Evolutionary conservation across 1,140 invertebrate genomes (phyloP), one percentile per base, ranked within the genome.

Genomic region (Leptestheria dahalacensis): DNA sequence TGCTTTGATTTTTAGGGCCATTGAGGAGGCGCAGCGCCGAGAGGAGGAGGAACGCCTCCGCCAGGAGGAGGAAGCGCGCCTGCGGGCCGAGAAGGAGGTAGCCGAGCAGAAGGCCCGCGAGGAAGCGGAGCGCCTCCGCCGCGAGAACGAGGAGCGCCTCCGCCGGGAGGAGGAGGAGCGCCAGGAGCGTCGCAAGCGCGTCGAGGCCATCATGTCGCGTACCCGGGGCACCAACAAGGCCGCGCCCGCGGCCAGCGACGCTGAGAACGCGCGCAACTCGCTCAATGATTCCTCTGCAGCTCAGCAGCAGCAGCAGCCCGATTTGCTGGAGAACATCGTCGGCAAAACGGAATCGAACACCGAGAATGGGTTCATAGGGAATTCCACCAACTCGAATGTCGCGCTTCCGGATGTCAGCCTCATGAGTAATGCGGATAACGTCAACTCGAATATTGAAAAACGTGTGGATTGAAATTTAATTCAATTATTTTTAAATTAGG

Each of bases 171-270:
- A 88, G 66, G 84, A 85, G 68, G 86, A 88, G 66, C 72, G 86
- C 63, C 79, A 84, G 65, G 82, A 80, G 49, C 75, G 86, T 64
- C 79, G 84, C 51, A 86, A 83, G 69, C 76, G 86, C 54, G 85
- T 89, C 2, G 86, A 88, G 71, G 85, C 84, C 49, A 89, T 89
- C 63, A 89, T 89, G 86, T 75, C 79, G 41, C 75, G 86, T 65
- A 89, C 86, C 50, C 76, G 86, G 62, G 82, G 80, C 57, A 67
- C 65, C 62, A 82, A 77, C 63, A 65, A 66, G 41, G 61, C 61
- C 24, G 78, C 76, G 65, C 73, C 77, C 64, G 66, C 71, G n/a
- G 74, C 74, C 64, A 75, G 77, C 53, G 73, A 78, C 61, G 69
- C 68, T 63, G 69, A 68, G 18, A 49, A 59, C 57, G 26, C 20